Evolutionary conservation across 2,888 invertebrate genomes (phyloP).

Genomic region (Cancer borealis): DNA sequence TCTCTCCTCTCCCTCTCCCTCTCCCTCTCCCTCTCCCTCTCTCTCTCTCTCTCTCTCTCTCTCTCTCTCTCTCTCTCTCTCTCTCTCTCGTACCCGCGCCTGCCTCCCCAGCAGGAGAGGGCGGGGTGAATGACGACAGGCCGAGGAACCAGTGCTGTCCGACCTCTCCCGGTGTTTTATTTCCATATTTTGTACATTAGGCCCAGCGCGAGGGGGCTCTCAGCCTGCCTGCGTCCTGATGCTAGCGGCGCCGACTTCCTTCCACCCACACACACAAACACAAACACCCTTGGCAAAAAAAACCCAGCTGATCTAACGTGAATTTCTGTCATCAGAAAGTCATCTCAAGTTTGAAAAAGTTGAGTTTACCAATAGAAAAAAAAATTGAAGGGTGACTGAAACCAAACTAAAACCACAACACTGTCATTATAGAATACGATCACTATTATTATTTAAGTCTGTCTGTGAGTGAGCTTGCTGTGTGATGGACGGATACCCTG

Average conservation of each 20-base stretch:
- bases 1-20: neutral
- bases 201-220: slow-evolving; percentile 45
- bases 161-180: slow-evolving; percentile 60
- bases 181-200: slow-evolving; percentile 72
- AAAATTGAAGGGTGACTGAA: neutral
- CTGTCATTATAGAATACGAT: neutral
- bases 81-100: neutral
- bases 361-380: neutral
- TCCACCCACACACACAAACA: neutral
- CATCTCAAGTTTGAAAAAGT: neutral
- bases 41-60: slow-evolving; percentile 49
- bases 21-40: slow-evolving; percentile 50
- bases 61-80: slow-evolving; percentile 36
- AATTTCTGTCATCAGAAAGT: neutral
- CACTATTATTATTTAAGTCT: neutral
- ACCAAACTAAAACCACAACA: neutral
- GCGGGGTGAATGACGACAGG: slow-evolving; percentile 11
- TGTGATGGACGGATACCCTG: neutral
- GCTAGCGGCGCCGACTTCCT: slow-evolving; percentile 28
- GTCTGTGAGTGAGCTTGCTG: neutral
- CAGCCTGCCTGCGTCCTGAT: slow-evolving; percentile 26
- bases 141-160: neutral
- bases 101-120: slow-evolving; percentile 22
- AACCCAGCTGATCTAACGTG: neutral
- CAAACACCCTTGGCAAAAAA: neutral